phyloP scores from a whole-genome alignment of 1,140 invertebrate species.

The Meloidogyne floridensis region DNA sequence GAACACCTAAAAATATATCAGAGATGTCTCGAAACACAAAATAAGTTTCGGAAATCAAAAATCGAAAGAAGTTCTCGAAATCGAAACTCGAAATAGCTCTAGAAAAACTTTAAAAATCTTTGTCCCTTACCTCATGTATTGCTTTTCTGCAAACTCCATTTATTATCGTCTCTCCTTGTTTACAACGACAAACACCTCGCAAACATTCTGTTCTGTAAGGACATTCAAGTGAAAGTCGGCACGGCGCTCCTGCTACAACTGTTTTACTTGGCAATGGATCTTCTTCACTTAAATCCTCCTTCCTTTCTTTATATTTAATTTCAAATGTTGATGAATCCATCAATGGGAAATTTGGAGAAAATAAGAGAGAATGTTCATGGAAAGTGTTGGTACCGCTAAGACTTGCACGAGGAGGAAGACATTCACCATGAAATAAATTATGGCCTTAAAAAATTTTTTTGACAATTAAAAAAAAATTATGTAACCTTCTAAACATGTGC shows the following conservation, averaged over 20 bases:
- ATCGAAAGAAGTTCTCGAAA: too few relatives aligned
- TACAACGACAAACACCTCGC: conserved; percentile 48
- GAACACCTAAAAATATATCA: conserved; percentile 30
- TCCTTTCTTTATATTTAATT: conserved; percentile 6
- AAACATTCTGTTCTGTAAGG: conserved; percentile 52
- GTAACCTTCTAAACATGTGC: conserved; percentile 27
- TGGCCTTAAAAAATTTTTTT: conserved; percentile 18
- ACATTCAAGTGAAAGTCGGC: conserved; percentile 44
- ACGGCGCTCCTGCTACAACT: conserved; percentile 46
- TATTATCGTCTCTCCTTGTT: conserved; percentile 46
- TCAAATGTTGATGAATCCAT: not conserved
- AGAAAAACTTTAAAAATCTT: not conserved
- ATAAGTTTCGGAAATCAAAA: too few relatives aligned
- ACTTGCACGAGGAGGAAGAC: conserved; percentile 27
- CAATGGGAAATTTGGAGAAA: conserved; percentile 25
- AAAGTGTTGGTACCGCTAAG: conserved; percentile 17
- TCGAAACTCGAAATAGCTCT: not conserved
- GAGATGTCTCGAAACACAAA: too few relatives aligned
- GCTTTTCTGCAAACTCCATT: conserved; percentile 52
- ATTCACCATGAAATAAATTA: conserved; percentile 46
- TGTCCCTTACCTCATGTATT: conserved; percentile 36
- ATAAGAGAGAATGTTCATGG: conserved; percentile 33
- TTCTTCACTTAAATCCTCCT: not conserved
- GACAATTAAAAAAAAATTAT: not conserved
- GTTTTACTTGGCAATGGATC: conserved; percentile 31